These are phyloP conservation scores for Chloropsis hardwickii DNA, from an alignment of 2,113 vertebrate species.

Conservation along the genomic window DNA sequence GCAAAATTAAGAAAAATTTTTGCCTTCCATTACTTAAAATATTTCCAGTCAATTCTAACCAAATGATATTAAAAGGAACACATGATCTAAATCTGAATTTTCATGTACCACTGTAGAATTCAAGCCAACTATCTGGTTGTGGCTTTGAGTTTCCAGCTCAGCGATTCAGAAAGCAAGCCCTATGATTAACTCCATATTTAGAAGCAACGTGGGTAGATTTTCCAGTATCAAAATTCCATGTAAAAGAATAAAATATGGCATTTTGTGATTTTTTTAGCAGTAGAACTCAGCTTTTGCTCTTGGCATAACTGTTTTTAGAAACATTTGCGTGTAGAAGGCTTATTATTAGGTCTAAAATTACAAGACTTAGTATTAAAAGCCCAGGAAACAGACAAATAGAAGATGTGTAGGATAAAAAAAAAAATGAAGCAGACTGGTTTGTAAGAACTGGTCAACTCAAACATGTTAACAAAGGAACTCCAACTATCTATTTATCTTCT, in stretches of 20 bases:
- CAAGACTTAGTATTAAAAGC: neutral
- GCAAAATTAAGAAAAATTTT: neutral
- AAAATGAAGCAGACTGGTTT: neutral
- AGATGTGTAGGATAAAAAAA: neutral
- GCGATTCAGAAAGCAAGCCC: constrained; percentile 40
- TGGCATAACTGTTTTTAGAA: neutral
- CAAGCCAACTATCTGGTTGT: constrained; percentile 6
- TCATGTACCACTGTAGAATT: neutral
- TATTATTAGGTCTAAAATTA: neutral
- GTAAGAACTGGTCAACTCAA: neutral
- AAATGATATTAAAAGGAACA: neutral
- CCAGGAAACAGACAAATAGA: neutral
- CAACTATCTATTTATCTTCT: neutral
- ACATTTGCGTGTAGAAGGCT: neutral
- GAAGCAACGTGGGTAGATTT: constrained; percentile 47
- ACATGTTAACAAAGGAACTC: neutral
- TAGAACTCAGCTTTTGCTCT: neutral
- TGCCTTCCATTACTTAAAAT: neutral
- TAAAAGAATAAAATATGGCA: constrained; percentile 10
- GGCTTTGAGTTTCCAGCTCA: constrained; percentile 26
- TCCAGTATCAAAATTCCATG: constrained; percentile 39
- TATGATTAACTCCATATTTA: constrained; percentile 69
- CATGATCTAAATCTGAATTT: constrained; percentile 8
- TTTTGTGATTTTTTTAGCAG: neutral
- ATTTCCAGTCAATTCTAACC: neutral